Evolutionary conservation across 2,797 vertebrate genomes (phyloP).

Genomic region (Labroides dimidiatus): DNA sequence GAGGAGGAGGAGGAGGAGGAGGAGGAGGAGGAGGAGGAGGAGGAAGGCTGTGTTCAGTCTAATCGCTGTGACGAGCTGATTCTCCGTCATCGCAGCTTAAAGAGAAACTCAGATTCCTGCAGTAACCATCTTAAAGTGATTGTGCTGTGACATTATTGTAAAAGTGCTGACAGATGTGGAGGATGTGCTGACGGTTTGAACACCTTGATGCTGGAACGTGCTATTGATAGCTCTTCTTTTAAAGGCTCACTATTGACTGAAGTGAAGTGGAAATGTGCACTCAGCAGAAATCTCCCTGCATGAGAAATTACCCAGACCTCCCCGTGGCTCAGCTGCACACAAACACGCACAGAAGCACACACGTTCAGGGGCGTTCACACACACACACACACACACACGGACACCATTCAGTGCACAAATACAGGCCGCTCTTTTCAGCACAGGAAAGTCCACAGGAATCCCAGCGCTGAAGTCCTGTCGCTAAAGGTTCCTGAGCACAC

Average conservation of each 20-base stretch:
- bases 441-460: conserved; percentile 80
- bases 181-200: conserved; percentile 72
- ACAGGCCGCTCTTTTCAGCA: conserved; percentile 52
- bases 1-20: no score
- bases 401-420: conserved; percentile 36
- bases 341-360: conserved; percentile 5
- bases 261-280: conserved; percentile 70
- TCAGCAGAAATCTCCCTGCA: conserved; percentile 78
- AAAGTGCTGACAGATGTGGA: conserved; percentile 74
- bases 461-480: conserved; percentile 27
- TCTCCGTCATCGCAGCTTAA: conserved; percentile 49
- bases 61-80: conserved; percentile 47
- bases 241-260: conserved; percentile 68
- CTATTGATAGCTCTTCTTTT: conserved; percentile 77
- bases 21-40: no score
- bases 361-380: conserved; percentile 1
- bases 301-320: conserved; percentile 61
- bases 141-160: conserved; percentile 59
- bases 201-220: conserved; percentile 67
- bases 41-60: conserved; percentile 51
- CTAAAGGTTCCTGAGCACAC: conserved; percentile 67
- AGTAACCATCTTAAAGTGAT: conserved; percentile 64
- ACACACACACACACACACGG: conserved; percentile 20
- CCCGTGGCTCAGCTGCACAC: conserved; percentile 34
- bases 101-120: conserved; percentile 46